These are phyloP conservation scores for Orestias chungarensis DNA, from an alignment of 2,797 vertebrate genomes.

Conservation along the genomic window DNA sequence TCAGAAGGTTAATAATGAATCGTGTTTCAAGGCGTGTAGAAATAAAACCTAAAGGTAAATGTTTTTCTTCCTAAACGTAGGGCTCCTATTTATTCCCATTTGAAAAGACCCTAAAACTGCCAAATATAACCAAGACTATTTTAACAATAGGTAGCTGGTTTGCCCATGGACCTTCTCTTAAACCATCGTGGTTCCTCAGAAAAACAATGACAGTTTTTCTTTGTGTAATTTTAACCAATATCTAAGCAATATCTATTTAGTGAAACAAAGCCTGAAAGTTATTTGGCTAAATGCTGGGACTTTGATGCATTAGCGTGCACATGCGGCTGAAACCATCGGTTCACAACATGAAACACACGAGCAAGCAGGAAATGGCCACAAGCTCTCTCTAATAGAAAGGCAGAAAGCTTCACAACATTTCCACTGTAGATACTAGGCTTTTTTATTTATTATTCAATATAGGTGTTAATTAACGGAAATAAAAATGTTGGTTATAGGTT, in stretches of 20 bases:
- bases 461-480: background rate
- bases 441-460: background rate
- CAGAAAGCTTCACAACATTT: background rate
- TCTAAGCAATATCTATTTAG: background rate
- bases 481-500: background rate
- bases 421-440: background rate
- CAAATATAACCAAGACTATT: background rate
- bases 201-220: background rate
- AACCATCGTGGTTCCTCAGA: background rate
- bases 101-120: background rate
- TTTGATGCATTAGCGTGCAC: conserved; percentile 2
- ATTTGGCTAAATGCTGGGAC: background rate
- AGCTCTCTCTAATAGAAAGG: background rate
- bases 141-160: no score
- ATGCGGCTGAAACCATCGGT: background rate
- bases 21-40: conserved; percentile 4
- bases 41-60: background rate
- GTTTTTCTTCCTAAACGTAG: no score
- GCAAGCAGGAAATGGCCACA: background rate
- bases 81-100: no score
- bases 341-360: conserved; percentile 7
- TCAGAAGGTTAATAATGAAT: conserved; percentile 39
- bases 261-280: background rate
- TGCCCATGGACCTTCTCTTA: background rate
- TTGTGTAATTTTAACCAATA: background rate